Base-by-base conservation (phyloP, 1,140 invertebrate genomes). In the Procambarus virginalis region DNA sequence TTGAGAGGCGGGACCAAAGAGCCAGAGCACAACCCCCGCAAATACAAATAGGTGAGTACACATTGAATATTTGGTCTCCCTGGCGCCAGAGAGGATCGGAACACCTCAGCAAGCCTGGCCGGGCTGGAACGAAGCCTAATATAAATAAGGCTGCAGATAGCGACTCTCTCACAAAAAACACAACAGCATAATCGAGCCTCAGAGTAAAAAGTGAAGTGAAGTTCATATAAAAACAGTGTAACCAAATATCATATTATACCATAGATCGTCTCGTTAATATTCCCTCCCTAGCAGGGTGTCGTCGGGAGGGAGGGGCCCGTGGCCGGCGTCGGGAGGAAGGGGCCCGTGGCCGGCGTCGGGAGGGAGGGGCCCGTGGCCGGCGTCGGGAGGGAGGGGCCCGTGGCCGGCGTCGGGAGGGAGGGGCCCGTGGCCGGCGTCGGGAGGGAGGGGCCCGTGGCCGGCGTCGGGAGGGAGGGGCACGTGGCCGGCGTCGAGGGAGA, bases 221-320 rank as follows among this genome's bases (percentile, higher is more conserved):
- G 80, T 82, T 34, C 60, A n/a, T 9, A 6, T 46, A 55, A 22
- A 55, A 68, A 81, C 60, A 60, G 22, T 8, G 80, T n/a, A 10
- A 82, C 80, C n/a, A 64, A 82, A 14, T 64, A 82, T 82, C 58
- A 68, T 6, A 68, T 34, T 34, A 68, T 82, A 82, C 60, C 80
- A 82, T 82, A 64, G 20, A 82, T 82, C 80, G 34, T 45, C 58
- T 60, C 55, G 22, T 68, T 82, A 82, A 68, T 20, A 64, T 60
- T 58, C 2, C 60, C 3, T 64, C 3, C 9, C 58, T 12, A 46
- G 8, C 22, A 12, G 34, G 55, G 60, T 17, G 22, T 4, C 6
- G 5, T 4, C 14, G 22, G 55, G 17, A 45, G 80, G 58, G 1
- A 9, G 80, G 5, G 22, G 0, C 51, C 22, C 60, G 60, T 46